Evolutionary conservation across 1,140 invertebrate species (phyloP).

Genomic region (Bombyx mandarina): DNA sequence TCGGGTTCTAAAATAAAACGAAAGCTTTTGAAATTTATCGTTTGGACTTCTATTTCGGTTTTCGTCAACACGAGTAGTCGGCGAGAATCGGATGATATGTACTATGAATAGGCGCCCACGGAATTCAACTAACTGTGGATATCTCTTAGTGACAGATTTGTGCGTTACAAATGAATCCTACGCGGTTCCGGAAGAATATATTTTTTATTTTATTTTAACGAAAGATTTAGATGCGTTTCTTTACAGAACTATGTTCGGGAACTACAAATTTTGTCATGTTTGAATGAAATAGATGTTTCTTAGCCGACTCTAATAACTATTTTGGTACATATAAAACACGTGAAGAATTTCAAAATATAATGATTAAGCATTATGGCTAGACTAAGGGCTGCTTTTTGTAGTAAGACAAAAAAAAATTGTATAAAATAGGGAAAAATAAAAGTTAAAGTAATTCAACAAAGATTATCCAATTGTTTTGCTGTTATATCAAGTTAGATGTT

Average conservation of each 20-base stretch:
- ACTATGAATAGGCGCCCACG: constrained; percentile 49
- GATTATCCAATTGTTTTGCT: too few species aligned
- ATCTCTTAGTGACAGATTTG: constrained; percentile 58
- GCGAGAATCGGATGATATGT: constrained; percentile 27
- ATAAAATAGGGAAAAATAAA: too few species aligned
- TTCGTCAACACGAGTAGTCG: constrained; percentile 43
- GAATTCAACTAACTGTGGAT: constrained; percentile 29
- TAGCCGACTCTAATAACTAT: too few species aligned
- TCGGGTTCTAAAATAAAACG: constrained; percentile 36
- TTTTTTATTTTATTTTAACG: constrained; percentile 23
- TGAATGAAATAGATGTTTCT: too few species aligned
- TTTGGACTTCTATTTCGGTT: constrained; percentile 56
- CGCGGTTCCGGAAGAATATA: constrained; percentile 41
- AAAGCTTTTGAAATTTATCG: constrained; percentile 61
- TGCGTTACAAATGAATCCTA: constrained; percentile 52
- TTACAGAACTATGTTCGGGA: background rate
- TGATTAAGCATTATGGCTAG: too few species aligned
- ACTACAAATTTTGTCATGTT: too few species aligned
- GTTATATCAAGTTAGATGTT: too few species aligned
- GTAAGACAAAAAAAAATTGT: too few species aligned
- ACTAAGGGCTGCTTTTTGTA: too few species aligned
- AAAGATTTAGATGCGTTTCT: constrained; percentile 19
- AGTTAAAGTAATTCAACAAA: too few species aligned
- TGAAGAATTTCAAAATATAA: too few species aligned
- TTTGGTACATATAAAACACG: too few species aligned